Base-by-base conservation (phyloP, 2,113 vertebrate genomes). In the Passerina amoena region DNA sequence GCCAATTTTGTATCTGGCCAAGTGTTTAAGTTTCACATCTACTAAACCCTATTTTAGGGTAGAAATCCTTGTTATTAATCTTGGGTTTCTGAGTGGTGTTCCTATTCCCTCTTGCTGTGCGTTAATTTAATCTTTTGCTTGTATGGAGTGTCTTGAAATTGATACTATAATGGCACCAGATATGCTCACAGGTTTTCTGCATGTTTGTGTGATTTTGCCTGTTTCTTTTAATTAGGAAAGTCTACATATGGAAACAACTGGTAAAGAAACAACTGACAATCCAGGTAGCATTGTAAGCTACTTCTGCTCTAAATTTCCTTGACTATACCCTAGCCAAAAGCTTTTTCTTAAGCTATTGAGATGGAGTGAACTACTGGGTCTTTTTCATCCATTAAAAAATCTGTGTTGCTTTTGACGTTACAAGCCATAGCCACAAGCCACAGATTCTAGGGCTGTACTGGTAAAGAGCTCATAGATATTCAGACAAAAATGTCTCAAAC, bases 201-300 rank as follows among this genome's bases (percentile, higher is more conserved):
- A 21, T 76, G 5, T 83, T 75, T 86, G 30, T 88, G 53, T 54
- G 53, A 68, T 82, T 11, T 64, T 56, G 68, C 40, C 18, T 51
- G 13, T 44, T 78, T 86, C 19, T 87, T 79, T 94, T 66, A 35
- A 86, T 76, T 97, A 98, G 97, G 92, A 95, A 92, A 98, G 98
- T 95, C 93, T 98, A 18, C 92, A 94, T 57, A 91, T 98, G 92
- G 76, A 98, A 85, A 98, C 97, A 93, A 95, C 96, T 37, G 98
- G 98, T 48, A 96, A 98, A 96, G 98, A 98, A 96, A 98, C 94
- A 60, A 97, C 98, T 92, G 98, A 98, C 78, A 97, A 98, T 90
- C 96, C 98, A 96, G 98, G 98, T 90, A 98, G 94, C 59, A 97
- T 97, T 85, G 96, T 95, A 94, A 98, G 97, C 99, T 94, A 96